Base-by-base conservation (phyloP, 2,113 vertebrate genomes). In the Ploceus nigricollis region DNA sequence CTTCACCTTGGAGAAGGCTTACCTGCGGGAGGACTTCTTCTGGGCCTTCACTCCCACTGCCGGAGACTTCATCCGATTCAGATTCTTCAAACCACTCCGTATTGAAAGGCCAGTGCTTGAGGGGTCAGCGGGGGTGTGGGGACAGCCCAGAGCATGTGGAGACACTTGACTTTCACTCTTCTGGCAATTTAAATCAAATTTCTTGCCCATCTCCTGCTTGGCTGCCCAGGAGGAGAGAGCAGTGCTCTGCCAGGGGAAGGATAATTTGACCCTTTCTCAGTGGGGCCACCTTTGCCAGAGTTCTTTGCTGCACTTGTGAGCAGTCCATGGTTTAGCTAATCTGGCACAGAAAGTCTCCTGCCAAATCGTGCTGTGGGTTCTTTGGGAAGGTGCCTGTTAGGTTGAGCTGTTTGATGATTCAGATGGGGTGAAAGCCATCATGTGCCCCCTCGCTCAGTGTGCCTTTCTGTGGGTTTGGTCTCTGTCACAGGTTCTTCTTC, bases 1-100 rank as follows among this genome's bases (percentile, higher is more conserved):
- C 97, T 99, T 99, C 98, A 99, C 99, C 64, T 95, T 99, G 98
- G 99, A 99, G 98, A 99, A 99, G 94, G 99, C 99, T 94, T 99
- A 99, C 97, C 97, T 99, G 83, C 98, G 99, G 1, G 99, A 99
- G 96, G 99, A 99, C 94, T 99, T 99, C 98, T 99, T 99, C 98
- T 99, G 99, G 99, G 99, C 99, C 70, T 99, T 99, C 97, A 99
- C 99, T 0, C 99, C 99, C 0, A 98, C 99, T 0, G 99, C 99
- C 0, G 99, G 99, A 31, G 99, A 99, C 97, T 99, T 99, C 97
- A 99, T 99, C 94, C 98, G 99, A 89, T 99, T 99, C 91, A 98
- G 99, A 54, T 99, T 99, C 98, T 99, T 99, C 97, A 99, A 99
- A 12, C 99, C 99, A 0, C 98, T 99, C 60, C 98, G 99, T 39